Evolutionary conservation across 1,140 invertebrate species (phyloP).

Genomic region (Platyura marginata): DNA sequence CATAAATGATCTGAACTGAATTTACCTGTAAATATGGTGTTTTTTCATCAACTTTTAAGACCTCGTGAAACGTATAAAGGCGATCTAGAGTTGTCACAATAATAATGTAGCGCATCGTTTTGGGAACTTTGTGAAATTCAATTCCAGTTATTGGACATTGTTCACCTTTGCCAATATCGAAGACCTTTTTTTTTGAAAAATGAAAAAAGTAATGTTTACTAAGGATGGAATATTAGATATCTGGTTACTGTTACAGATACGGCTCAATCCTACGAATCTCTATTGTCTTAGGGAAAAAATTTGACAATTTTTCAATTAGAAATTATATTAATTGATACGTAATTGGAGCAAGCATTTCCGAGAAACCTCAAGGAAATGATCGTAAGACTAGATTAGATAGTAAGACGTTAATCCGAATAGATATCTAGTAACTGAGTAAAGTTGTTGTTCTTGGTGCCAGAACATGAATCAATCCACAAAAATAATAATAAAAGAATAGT

Average conservation of each 20-base stretch:
- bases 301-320: no score
- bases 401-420: neutral
- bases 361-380: no score
- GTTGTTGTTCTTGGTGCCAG: no score
- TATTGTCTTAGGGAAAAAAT: no score
- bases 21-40: conserved; percentile 23
- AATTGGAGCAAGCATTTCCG: no score
- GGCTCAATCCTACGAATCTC: no score
- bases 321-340: no score
- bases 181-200: conserved; percentile 39
- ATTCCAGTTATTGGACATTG: conserved; percentile 69
- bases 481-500: no score
- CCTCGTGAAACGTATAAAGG: conserved; percentile 73
- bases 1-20: neutral
- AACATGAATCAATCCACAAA: no score
- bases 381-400: no score
- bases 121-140: conserved; percentile 56
- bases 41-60: conserved; percentile 52
- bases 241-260: no score
- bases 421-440: no score
- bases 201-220: neutral
- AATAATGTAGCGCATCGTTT: conserved; percentile 53
- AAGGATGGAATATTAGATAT: neutral
- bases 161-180: conserved; percentile 59
- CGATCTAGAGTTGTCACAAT: conserved; percentile 66